These are phyloP conservation scores for Mus pahari DNA, from an alignment of 2,113 vertebrate genomes.

Conservation along the genomic window DNA sequence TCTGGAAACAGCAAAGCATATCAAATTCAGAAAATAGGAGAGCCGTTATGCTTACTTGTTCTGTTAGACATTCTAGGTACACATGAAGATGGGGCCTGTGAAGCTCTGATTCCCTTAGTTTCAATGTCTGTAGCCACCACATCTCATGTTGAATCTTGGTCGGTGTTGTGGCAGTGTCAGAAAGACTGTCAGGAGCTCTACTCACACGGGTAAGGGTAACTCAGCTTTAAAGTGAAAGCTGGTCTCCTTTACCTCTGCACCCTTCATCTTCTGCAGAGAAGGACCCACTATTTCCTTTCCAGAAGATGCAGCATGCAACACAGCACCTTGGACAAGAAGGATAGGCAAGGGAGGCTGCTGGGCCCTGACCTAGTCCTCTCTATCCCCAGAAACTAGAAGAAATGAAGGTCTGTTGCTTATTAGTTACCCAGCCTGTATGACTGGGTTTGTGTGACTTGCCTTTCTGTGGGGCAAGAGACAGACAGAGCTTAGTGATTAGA, in stretches of 20 bases:
- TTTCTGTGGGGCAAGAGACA: neutral
- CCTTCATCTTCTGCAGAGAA: neutral
- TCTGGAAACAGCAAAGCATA: neutral
- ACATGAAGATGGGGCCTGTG: neutral
- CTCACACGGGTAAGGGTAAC: neutral
- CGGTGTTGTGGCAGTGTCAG: neutral
- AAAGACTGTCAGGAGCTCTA: neutral
- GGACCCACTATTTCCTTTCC: too few relatives aligned
- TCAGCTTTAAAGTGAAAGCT: neutral
- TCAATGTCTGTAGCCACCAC: neutral
- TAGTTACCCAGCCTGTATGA: neutral
- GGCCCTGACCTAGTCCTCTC: neutral
- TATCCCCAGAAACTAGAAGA: neutral
- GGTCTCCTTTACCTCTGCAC: neutral
- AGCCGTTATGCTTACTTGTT: neutral
- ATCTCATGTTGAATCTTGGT: neutral
- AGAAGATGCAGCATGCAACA: neutral
- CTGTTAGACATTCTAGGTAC: neutral
- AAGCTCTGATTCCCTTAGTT: neutral
- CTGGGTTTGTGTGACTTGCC: neutral
- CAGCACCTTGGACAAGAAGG: neutral
- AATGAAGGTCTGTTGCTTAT: neutral
- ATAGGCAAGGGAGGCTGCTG: neutral
- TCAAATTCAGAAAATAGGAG: neutral
- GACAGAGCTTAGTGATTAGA: neutral